Base-by-base conservation (phyloP, 2,888 invertebrate genomes). In the Ormyrus rosae region DNA sequence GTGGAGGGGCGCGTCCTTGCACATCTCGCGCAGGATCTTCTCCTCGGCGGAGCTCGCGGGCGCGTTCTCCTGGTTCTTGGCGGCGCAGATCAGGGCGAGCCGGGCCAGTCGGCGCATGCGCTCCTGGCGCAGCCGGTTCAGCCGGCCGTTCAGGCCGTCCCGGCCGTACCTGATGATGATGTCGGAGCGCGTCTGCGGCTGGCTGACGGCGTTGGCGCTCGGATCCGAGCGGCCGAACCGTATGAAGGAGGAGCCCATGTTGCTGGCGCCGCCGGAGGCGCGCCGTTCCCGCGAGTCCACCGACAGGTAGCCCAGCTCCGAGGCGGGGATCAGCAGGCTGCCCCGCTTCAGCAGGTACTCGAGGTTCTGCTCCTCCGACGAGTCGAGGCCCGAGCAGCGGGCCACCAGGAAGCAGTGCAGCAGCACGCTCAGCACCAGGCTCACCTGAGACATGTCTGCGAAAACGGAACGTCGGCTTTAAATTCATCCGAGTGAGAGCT, bases 111-210 rank as follows among this genome's bases (percentile, higher is more conserved):
- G 55, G 3, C 81, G 58, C 73, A 77, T 79, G 8, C 82, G 75
- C 34, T 81, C 82, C 74, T 83, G 81, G 3, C 82, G 55, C 6
- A 83, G 70, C 9, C 73, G 63, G 5, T 61, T 70, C 1, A 83
- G 76, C 7, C 82, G 64, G 2, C 75, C 72, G 70, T 79, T 81
- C 9, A 79, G 58, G 1, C 86, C 86, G 0, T 88, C 85, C 0
- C 90, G 85, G 0, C 91, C 91, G 73, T 90, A 90, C 46, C 91
- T 85, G 64, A 91, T 90, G 63, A 90, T 87, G 45, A 88, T 85
- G 76, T 89, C 90, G 6, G 89, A 86, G 63, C 87, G 83, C 7
- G 87, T 87, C 13, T 88, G 86, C 0, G 86, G 83, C 46, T 83
- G 84, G 13, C 83, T 82, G 56, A 83, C 84, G 34, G 84, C 78